phyloP scores from a whole-genome alignment of 2,797 vertebrate genomes.

The Crypturellus tataupa region DNA sequence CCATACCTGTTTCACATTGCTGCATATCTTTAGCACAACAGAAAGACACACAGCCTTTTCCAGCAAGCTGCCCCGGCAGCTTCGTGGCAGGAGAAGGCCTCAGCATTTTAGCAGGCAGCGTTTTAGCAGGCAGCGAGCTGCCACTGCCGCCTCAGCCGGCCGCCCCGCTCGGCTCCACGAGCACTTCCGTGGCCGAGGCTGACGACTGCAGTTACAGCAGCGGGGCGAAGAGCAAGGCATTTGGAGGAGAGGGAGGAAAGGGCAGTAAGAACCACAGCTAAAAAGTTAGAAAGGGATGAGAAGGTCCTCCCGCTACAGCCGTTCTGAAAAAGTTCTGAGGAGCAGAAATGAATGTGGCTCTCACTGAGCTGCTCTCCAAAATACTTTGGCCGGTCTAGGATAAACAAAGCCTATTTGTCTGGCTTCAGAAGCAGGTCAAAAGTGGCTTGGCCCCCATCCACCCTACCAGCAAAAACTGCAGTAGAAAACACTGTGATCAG shows the following conservation, averaged over 20 bases:
- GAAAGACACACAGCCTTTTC: not conserved
- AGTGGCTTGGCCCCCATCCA: constrained; percentile 38
- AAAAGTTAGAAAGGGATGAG: not conserved
- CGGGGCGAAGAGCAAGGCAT: not conserved
- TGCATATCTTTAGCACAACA: not conserved
- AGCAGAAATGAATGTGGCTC: constrained; percentile 8
- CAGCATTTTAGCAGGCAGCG: not conserved
- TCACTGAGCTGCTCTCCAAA: constrained; percentile 20
- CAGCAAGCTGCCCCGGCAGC: not conserved
- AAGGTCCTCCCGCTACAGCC: not conserved
- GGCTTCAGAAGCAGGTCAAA: constrained; percentile 50
- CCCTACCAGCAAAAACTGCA: not conserved
- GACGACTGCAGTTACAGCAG: not conserved
- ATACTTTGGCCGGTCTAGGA: constrained; percentile 40
- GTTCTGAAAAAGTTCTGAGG: constrained; percentile 43
- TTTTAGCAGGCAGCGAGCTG: not conserved
- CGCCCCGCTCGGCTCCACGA: not conserved
- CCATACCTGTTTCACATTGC: not conserved
- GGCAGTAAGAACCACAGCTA: not conserved
- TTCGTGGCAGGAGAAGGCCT: not conserved
- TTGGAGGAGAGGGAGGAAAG: constrained; percentile 2
- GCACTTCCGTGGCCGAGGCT: not conserved
- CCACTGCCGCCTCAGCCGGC: not conserved
- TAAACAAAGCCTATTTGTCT: constrained; percentile 62
- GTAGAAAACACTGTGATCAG: constrained; percentile 19